Evolutionary conservation across 2,797 vertebrate species (phyloP).

Genomic region (Lepilemur ruficaudatus): DNA sequence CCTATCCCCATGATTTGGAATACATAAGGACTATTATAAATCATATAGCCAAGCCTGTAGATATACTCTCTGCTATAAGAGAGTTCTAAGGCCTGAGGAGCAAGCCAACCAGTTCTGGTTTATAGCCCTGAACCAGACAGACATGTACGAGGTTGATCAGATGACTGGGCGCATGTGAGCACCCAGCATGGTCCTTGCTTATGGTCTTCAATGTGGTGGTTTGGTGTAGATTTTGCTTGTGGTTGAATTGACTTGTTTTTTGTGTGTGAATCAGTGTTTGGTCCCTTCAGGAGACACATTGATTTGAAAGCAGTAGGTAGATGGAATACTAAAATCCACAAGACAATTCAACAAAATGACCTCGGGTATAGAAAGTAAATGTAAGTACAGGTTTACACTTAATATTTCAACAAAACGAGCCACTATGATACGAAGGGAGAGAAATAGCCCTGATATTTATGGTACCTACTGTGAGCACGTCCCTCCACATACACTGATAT

Average conservation of each 20-base stretch:
- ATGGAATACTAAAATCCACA: background rate
- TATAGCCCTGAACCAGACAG: background rate
- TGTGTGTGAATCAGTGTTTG: background rate
- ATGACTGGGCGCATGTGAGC: background rate
- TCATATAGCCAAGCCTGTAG: conserved; percentile 56
- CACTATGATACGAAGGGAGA: background rate
- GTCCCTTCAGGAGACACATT: background rate
- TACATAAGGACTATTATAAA: conserved; percentile 77
- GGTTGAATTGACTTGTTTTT: background rate
- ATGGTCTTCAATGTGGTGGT: background rate
- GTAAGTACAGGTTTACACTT: background rate
- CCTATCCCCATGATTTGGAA: conserved; percentile 78
- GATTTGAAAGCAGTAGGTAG: conserved; percentile 22
- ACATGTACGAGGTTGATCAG: background rate
- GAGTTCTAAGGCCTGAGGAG: conserved; percentile 64
- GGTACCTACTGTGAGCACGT: background rate
- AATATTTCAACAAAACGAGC: background rate
- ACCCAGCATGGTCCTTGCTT: accelerated
- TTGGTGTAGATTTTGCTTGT: background rate
- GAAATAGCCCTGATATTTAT: background rate
- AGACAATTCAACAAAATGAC: background rate
- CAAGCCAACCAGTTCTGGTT: conserved; percentile 68
- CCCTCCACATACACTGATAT: background rate
- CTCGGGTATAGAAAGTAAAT: background rate
- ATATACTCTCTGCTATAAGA: conserved; percentile 64